Percentiles rank a stretch among this genome's conserved stretches.
These are phyloP conservation scores for Daubentonia madagascariensis DNA, from an alignment of 2,113 vertebrate genomes.

Conservation along the genomic window DNA sequence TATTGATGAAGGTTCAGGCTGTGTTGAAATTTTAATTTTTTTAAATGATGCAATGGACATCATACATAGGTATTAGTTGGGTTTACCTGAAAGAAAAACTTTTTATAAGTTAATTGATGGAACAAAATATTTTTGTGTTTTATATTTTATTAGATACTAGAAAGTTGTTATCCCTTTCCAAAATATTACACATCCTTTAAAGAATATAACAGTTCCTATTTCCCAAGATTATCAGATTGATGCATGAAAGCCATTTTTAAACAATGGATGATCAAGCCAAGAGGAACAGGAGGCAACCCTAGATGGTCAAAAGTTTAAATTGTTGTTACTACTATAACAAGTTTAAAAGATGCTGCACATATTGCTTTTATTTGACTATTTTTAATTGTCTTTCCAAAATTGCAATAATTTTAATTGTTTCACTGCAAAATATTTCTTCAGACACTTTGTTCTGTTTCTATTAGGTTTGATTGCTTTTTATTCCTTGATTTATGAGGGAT, in stretches of 20 bases:
- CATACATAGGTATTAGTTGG: not conserved
- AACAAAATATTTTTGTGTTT: not conserved
- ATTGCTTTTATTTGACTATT: not conserved
- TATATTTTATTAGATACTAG: not conserved
- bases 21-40: not conserved
- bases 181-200: not conserved
- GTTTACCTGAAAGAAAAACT: not conserved
- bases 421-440: not conserved
- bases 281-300: rapidly evolving
- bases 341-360: not conserved
- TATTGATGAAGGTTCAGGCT: not conserved
- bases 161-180: not conserved
- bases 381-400: not conserved
- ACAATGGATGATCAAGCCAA: not conserved
- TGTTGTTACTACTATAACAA: not conserved
- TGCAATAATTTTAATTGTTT: not conserved
- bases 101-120: not conserved
- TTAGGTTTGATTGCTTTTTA: not conserved
- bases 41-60: not conserved
- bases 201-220: not conserved
- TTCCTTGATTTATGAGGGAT: not conserved
- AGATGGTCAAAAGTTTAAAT: not conserved
- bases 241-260: not conserved
- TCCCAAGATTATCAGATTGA: not conserved
- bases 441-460: not conserved